A percentile compares a stretch with the other conserved stretches of the same genome.
Evolutionary conservation across 2,797 vertebrate species (phyloP).

Genomic region (Pseudopleuronectes americanus): DNA sequence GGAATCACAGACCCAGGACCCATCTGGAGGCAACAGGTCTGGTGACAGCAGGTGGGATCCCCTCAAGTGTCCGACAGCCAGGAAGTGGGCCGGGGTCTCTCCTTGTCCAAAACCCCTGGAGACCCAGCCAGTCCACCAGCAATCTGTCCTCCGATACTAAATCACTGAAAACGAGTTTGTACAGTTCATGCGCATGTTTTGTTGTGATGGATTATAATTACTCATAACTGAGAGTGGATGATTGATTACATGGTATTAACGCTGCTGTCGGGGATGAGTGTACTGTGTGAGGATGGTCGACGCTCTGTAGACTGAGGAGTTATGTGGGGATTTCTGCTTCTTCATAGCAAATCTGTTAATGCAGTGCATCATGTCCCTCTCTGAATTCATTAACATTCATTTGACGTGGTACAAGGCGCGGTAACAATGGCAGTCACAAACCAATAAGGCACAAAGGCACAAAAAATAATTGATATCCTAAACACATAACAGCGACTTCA

Average conservation of each 20-base stretch:
- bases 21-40: constrained; percentile 85
- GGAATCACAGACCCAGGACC: constrained; percentile 58
- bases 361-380: constrained; percentile 50
- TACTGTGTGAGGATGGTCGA: constrained; percentile 39
- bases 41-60: constrained; percentile 73
- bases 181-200: constrained; percentile 33
- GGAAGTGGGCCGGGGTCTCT: constrained; percentile 45
- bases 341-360: constrained; percentile 68
- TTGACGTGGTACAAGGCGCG: constrained; percentile 42
- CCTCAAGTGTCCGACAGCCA: constrained; percentile 64
- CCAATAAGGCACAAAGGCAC: constrained; percentile 55
- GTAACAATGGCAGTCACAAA: constrained; percentile 56
- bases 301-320: constrained; percentile 42
- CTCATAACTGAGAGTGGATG: constrained; percentile 54
- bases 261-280: constrained; percentile 54
- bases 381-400: constrained; percentile 68
- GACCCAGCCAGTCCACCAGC: constrained; percentile 50
- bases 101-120: constrained; percentile 54
- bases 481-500: constrained; percentile 62
- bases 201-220: constrained; percentile 49
- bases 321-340: constrained; percentile 55
- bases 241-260: constrained; percentile 57
- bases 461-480: constrained; percentile 67
- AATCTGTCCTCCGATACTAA: constrained; percentile 72
- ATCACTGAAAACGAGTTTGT: constrained; percentile 21